phyloP scores from a whole-genome alignment of 2,888 invertebrate genomes.

The Dryobotodes eremita region DNA sequence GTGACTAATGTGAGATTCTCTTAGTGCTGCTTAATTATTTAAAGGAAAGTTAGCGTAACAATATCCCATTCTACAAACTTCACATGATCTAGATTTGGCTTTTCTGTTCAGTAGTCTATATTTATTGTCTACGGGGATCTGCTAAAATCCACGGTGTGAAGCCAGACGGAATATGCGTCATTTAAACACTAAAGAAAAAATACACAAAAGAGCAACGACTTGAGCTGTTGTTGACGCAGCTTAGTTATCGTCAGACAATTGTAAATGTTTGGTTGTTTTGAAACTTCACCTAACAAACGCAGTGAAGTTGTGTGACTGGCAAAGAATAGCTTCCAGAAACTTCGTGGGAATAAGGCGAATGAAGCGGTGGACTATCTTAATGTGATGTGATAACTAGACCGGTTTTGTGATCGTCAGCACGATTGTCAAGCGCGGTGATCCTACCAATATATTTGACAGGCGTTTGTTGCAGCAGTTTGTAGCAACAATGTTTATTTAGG shows the following conservation, averaged over 20 bases:
- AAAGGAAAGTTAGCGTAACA: background rate
- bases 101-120: background rate
- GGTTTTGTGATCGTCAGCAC: background rate
- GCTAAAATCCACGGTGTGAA: conserved; percentile 33
- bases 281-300: conserved; percentile 20
- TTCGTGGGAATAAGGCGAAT: conserved; percentile 21
- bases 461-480: too few relatives aligned
- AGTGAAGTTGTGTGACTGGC: conserved; percentile 21
- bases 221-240: conserved; percentile 30
- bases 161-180: conserved; percentile 55
- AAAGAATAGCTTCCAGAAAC: conserved; percentile 12
- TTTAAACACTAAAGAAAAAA: conserved; percentile 55
- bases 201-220: conserved; percentile 50
- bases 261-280: conserved; percentile 55
- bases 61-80: background rate
- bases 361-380: background rate
- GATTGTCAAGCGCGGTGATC: background rate
- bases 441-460: background rate
- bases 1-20: background rate
- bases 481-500: background rate
- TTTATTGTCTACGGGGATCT: background rate
- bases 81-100: background rate
- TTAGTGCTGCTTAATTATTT: background rate
- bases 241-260: conserved; percentile 45
- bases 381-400: too few relatives aligned